Evolutionary conservation across 2,113 vertebrate species (phyloP), one percentile per base, ranked within the genome.

Genomic region (Odontophorus gujanensis): DNA sequence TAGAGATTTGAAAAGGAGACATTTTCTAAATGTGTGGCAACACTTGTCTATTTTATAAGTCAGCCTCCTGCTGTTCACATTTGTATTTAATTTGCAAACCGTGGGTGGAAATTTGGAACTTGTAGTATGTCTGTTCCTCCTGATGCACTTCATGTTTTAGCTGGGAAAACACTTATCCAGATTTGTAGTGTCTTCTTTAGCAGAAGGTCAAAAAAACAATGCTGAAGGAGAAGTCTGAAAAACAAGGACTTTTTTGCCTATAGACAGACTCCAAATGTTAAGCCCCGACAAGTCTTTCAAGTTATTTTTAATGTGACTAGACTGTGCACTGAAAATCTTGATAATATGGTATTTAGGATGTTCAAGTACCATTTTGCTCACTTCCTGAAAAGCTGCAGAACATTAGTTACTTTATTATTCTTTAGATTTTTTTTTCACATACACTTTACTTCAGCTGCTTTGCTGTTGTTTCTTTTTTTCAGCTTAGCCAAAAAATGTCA

Each of bases 81-180:
- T 95, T 95, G 86, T 93, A 93, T 96, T 94, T 95, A 93, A 95
- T 95, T 95, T 96, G 81, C 89, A 95, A 96, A 95, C 85, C 95
- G 90, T 93, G 95, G 72, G 90, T 2, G 8, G 91, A 95, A 95
- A 94, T 95, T 94, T 93, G 86, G 91, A 95, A 83, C 87, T 87
- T 79, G 25, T 59, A 93, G 75, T 69, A 42, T 85, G 92, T 94
- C 25, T 34, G 36, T 95, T 97, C 78, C 53, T 93, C 62, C 51
- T 76, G 51, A 85, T 76, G 68, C 38, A 77, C 58, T 73, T 47
- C 83, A 87, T 89, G 42, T 96, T 95, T 96, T 91, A 87, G 45
- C 84, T 74, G 57, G 68, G 58, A 90, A 94, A 93, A 89, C 77
- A 79, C 82, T 87, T 90, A 90, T 6, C 57, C 61, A 92, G 74